Evolutionary conservation across 1,140 invertebrate species (phyloP), one percentile per base, ranked within the genome.

Genomic region (Lordiphosa stackelbergi): DNA sequence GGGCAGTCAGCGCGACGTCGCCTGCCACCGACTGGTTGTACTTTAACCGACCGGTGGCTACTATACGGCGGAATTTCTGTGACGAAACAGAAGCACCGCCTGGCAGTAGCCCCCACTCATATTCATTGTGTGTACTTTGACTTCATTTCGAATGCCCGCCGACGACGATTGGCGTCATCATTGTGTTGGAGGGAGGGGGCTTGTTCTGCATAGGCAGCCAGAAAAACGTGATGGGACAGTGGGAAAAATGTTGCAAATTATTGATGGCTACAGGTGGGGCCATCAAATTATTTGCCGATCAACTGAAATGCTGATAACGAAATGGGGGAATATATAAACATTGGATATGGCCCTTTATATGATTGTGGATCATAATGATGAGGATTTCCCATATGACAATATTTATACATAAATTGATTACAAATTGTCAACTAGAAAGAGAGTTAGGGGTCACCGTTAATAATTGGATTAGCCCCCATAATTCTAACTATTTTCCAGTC

Each of bases 21-120:
- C 11, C 49, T 38, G 28, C 22, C 52, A n/a, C 12, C 16, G 60
- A 38, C 37, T 43, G 58, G 24, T 51, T 38, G 56, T 37, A 71
- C 70, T 69, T 70, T 70, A 70, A 62, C 68, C 68, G 51, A 36
- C 13, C 49, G 34, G 35, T 34, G 47, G 61, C 73, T 45, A 48
- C 47, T 63, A 72, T 75, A 71, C 77, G 77, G 38, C 71, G 77
- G 75, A 81, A 81, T 81, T 81, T 81, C 77, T 72, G 68, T 81
- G 75, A 83, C 75, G 75, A 81, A 83, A 81, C 68, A 47, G 47
- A 69, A 55, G 40, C 41, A 13, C 54, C 43, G 45, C 5, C 24
- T 22, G 36, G 40, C 47, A 68, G 40, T 68, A 58, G 60, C 51
- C 53, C 51, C 11, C 43, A 46, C 43, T 46, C 43, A 46, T 45